Conservation (phyloP, 2,797 vertebrate genomes). For the Leptodactylus fallax region DNA sequence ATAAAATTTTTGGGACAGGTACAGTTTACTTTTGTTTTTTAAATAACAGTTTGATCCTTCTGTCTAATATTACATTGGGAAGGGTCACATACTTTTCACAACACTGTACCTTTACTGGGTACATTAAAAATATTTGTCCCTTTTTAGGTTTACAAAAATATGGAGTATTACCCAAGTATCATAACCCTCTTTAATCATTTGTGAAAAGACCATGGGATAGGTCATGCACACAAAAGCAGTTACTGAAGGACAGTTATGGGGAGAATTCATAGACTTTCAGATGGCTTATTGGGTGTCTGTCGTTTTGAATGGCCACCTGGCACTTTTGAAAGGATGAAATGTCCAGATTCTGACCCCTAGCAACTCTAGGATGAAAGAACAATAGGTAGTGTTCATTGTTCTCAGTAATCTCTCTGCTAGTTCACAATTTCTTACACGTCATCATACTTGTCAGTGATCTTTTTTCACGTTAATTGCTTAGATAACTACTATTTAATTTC, state of each 20-base stretch:
- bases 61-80: not conserved
- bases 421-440: not conserved
- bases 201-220: conserved; percentile 50
- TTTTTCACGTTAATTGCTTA: not conserved
- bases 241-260: not conserved
- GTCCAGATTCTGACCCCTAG: conserved; percentile 23
- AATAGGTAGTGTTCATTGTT: conserved; percentile 15
- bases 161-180: conserved; percentile 10
- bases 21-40: no score
- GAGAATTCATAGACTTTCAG: conserved; percentile 3
- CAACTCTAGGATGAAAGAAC: not conserved
- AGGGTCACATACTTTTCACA: not conserved
- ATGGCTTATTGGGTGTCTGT: not conserved
- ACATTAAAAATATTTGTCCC: not conserved
- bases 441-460: not conserved
- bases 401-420: not conserved
- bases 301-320: conserved; percentile 24
- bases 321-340: conserved; percentile 33
- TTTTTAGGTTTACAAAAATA: not conserved
- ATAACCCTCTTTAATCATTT: conserved; percentile 29
- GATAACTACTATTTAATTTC: not conserved
- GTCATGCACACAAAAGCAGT: conserved; percentile 31
- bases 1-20: no score
- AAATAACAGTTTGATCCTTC: no score
- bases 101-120: not conserved